Percentiles rank a stretch among this genome's conserved stretches.
These are phyloP conservation scores for Papilio xuthus DNA, from an alignment of 1,140 invertebrate species.

Conservation along the genomic window DNA sequence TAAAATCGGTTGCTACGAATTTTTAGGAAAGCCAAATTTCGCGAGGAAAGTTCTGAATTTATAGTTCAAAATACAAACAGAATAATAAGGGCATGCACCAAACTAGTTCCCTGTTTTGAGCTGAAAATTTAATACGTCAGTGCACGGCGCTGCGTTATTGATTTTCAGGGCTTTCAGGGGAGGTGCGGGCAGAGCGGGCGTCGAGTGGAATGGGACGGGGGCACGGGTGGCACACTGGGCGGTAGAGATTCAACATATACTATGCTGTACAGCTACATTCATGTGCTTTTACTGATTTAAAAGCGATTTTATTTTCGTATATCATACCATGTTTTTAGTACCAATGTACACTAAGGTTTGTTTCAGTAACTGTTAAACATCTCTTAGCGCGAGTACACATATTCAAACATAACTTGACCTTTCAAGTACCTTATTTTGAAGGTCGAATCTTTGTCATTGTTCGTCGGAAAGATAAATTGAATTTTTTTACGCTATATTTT, in stretches of 20 bases:
- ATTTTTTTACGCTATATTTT: background rate
- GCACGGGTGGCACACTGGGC: background rate
- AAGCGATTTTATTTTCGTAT: background rate
- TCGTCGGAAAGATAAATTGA: background rate
- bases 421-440: background rate
- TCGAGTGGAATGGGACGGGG: background rate
- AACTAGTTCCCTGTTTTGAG: background rate
- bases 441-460: background rate
- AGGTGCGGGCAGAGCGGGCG: conserved; percentile 1
- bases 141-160: conserved; percentile 38
- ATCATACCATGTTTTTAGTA: background rate
- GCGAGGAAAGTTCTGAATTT: background rate
- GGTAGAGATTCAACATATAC: conserved; percentile 16
- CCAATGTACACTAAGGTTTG: background rate
- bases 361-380: background rate
- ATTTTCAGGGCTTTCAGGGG: conserved; percentile 34
- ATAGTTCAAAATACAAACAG: background rate
- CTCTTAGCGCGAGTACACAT: background rate
- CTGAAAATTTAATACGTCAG: conserved; percentile 31
- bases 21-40: background rate
- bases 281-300: background rate
- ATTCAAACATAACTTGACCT: background rate
- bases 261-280: background rate
- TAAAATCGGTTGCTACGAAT: too few species aligned
- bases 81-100: background rate